Conservation (phyloP, 2,888 invertebrate species). For the Gortyna flavago region DNA sequence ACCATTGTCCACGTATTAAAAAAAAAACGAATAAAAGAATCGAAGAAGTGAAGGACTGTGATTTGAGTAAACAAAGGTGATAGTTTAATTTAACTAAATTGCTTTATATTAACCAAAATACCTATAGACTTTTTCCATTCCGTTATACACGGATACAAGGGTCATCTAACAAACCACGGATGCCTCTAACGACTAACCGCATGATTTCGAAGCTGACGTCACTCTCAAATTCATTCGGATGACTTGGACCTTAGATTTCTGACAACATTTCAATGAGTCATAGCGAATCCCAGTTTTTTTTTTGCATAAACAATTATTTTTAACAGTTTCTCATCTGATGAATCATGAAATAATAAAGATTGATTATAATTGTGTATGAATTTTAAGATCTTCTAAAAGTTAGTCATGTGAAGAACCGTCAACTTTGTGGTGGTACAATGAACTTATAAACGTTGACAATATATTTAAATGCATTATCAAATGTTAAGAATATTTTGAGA, state of each 20-base stretch:
- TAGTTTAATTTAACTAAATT: not conserved
- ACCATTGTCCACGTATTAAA: not conserved
- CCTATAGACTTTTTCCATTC: not conserved
- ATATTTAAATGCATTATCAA: conserved; percentile 6
- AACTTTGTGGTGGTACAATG: conserved; percentile 34
- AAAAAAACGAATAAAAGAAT: too few species aligned
- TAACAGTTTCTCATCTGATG: conserved; percentile 23
- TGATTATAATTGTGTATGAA: conserved; percentile 18
- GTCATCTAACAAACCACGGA: not conserved
- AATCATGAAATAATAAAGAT: conserved; percentile 31
- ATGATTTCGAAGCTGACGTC: conserved; percentile 45
- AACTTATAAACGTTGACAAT: conserved; percentile 21
- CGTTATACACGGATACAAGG: not conserved
- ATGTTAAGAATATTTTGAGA: not conserved
- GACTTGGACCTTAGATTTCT: conserved; percentile 39
- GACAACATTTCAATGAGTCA: conserved; percentile 39
- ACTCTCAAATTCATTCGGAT: conserved; percentile 23
- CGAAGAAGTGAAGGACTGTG: not conserved
- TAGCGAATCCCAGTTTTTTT: conserved; percentile 14
- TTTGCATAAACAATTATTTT: conserved; percentile 4
- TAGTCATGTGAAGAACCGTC: conserved; percentile 30
- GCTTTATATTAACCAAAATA: not conserved
- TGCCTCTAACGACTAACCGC: not conserved
- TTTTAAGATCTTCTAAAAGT: conserved; percentile 13
- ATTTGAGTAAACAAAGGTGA: not conserved